phyloP scores from a whole-genome alignment of 2,888 invertebrate genomes.

The Apotomis capreana region DNA sequence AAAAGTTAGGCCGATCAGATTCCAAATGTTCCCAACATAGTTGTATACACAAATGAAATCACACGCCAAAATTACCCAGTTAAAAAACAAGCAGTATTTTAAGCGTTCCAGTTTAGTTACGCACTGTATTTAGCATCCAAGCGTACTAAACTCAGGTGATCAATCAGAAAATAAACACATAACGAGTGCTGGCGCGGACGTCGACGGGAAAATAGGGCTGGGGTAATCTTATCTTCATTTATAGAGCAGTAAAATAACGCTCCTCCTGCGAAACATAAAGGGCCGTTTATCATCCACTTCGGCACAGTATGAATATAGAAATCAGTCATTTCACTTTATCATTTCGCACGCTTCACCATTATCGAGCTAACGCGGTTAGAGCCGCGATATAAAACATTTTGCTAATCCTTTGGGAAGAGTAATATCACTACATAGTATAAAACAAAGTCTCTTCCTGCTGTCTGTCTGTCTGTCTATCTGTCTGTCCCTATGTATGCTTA shows the following conservation, averaged over 20 bases:
- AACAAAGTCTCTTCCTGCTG: too few species aligned
- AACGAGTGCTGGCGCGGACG: conserved; percentile 58
- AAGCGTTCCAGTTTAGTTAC: conserved; percentile 20
- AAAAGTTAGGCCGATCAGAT: too few species aligned
- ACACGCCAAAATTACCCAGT: conserved; percentile 10
- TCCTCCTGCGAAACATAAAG: conserved; percentile 69
- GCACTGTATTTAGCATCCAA: conserved; percentile 41
- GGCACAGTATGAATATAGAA: conserved; percentile 36
- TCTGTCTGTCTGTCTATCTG: too few species aligned
- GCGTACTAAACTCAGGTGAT: conserved; percentile 51
- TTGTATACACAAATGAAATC: not conserved
- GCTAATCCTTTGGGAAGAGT: too few species aligned
- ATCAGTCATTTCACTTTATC: conserved; percentile 16
- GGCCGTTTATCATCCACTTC: conserved; percentile 73
- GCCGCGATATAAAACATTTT: too few species aligned
- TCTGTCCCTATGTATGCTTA: too few species aligned
- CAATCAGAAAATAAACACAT: conserved; percentile 65
- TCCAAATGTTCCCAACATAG: not conserved
- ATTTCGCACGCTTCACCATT: too few species aligned
- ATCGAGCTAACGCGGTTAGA: too few species aligned
- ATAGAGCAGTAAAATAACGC: conserved; percentile 77
- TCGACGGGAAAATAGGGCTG: conserved; percentile 66
- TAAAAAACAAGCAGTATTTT: not conserved
- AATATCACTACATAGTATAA: too few species aligned
- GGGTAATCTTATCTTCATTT: conserved; percentile 77